A percentile compares a stretch with the other conserved stretches of the same genome.
Evolutionary conservation across 2,113 vertebrate species (phyloP).

Genomic region (Meriones unguiculatus): DNA sequence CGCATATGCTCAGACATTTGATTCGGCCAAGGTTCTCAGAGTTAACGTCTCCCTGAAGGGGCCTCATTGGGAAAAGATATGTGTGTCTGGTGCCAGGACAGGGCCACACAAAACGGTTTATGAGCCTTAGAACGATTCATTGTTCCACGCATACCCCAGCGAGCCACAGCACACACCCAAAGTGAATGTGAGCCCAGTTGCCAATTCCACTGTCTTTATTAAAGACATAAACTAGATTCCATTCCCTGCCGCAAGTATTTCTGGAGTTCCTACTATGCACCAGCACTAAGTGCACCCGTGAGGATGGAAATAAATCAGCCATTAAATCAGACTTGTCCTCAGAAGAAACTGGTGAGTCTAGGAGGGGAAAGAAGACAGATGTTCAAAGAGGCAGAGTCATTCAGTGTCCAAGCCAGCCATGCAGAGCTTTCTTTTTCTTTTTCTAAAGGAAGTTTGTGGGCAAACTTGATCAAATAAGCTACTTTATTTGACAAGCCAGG

Average conservation of each 20-base stretch:
- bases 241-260: conserved; percentile 34
- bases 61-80: conserved; percentile 54
- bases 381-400: background rate
- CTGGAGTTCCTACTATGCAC: conserved; percentile 49
- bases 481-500: background rate
- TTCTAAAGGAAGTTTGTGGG: background rate
- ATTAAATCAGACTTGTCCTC: background rate
- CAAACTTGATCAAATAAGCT: conserved; percentile 23
- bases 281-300: background rate
- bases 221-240: conserved; percentile 17
- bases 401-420: background rate
- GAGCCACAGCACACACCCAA: background rate
- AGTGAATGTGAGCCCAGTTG: background rate
- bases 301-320: background rate
- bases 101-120: background rate
- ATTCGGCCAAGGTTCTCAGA: background rate
- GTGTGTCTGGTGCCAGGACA: conserved; percentile 12
- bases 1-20: background rate
- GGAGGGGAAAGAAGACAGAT: background rate
- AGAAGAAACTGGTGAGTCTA: background rate
- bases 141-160: background rate
- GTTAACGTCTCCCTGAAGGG: conserved; percentile 37
- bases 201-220: conserved; percentile 10
- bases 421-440: background rate
- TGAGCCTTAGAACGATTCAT: conserved; percentile 31